These are phyloP conservation scores for Naso thynnoides DNA, from an alignment of 2,797 vertebrate species.

Conservation along the genomic window DNA sequence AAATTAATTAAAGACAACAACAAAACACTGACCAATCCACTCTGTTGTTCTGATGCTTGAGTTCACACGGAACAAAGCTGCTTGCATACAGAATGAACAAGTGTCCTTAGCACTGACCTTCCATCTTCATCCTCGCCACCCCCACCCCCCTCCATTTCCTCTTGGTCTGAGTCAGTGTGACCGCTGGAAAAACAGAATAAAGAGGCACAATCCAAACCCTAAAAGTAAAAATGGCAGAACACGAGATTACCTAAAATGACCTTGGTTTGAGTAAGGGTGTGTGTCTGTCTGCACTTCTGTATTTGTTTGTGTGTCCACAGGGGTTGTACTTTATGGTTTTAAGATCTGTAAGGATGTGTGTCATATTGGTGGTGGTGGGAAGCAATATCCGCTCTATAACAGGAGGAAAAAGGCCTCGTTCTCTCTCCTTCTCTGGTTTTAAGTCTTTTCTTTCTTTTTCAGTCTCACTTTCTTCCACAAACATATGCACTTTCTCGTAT, in stretches of 20 bases:
- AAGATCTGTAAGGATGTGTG: slow-evolving; percentile 64
- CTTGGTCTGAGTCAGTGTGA: slow-evolving; percentile 63
- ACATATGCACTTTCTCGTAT: slow-evolving; percentile 35
- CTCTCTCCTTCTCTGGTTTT: slow-evolving; percentile 39
- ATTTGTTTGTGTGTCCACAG: slow-evolving; percentile 54
- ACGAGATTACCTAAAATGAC: slow-evolving; percentile 68
- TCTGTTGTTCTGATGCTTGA: not conserved
- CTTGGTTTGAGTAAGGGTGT: slow-evolving; percentile 41
- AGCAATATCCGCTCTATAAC: slow-evolving; percentile 71
- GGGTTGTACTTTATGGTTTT: slow-evolving; percentile 57
- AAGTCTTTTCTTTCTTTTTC: slow-evolving; percentile 37
- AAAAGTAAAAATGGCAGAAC: slow-evolving; percentile 64
- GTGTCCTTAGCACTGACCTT: slow-evolving; percentile 50
- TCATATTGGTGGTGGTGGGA: slow-evolving; percentile 62
- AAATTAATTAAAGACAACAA: not conserved
- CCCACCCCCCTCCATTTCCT: slow-evolving; percentile 57
- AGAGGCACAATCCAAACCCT: slow-evolving; percentile 63
- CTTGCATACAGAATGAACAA: slow-evolving; percentile 23
- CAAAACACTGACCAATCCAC: not conserved
- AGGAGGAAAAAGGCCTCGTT: slow-evolving; percentile 42
- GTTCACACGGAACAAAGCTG: slow-evolving; percentile 25
- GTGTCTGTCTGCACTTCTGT: slow-evolving; percentile 20
- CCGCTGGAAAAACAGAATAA: slow-evolving; percentile 76
- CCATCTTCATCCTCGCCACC: slow-evolving; percentile 31
- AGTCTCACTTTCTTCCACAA: slow-evolving; percentile 42